A percentile compares a stretch with the other conserved stretches of the same genome.
phyloP scores from a whole-genome alignment of 2,888 invertebrate genomes.

The Saturnia pavonia region DNA sequence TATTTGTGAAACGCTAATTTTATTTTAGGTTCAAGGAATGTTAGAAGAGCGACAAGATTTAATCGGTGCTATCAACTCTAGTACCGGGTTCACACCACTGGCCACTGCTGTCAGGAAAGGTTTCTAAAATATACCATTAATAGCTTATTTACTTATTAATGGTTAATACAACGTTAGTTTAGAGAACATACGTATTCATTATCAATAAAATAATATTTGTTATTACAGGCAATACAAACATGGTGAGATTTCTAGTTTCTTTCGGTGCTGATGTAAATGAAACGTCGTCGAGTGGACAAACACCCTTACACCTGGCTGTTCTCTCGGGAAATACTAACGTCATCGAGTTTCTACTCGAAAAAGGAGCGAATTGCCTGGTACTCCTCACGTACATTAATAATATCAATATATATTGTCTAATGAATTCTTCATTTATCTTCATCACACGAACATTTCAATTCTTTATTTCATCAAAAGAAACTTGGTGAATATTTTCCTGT shows the following conservation, averaged over 20 bases:
- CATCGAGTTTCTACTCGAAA: constrained; percentile 68
- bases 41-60: constrained; percentile 71
- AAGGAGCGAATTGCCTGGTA: constrained; percentile 68
- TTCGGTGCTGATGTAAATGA: constrained; percentile 76
- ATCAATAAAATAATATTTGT: background rate
- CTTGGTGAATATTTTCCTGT: background rate
- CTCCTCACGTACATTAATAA: background rate
- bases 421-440: too few relatives aligned
- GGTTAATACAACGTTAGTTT: background rate
- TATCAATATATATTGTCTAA: too few relatives aligned
- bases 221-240: constrained; percentile 60
- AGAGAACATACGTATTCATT: background rate
- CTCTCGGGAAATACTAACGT: constrained; percentile 54
- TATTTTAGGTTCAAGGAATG: constrained; percentile 62
- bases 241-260: constrained; percentile 65
- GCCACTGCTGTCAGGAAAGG: constrained; percentile 76
- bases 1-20: background rate
- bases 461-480: background rate
- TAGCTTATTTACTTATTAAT: background rate
- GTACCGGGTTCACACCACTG: constrained; percentile 76
- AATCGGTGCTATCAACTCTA: constrained; percentile 67
- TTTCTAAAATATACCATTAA: constrained; percentile 20
- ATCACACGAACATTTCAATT: too few relatives aligned
- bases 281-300: constrained; percentile 57
- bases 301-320: constrained; percentile 76